phyloP scores from a whole-genome alignment of 2,797 vertebrate species.

The Hydrolagus colliei region DNA sequence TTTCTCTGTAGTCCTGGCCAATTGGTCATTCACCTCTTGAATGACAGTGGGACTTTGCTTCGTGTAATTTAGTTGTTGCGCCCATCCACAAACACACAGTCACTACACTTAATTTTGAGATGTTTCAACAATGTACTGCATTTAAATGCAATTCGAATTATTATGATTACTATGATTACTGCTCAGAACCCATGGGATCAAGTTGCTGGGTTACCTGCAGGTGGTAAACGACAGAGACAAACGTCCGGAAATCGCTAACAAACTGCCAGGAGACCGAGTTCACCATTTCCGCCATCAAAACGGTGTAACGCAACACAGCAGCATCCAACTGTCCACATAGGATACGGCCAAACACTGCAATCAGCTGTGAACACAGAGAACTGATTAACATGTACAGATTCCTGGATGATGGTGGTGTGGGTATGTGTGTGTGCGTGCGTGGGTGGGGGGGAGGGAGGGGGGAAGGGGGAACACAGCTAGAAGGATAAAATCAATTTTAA shows the following conservation, averaged over 20 bases:
- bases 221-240: slow-evolving; percentile 5
- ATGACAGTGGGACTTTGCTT: no score
- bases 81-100: no score
- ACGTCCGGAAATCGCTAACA: slow-evolving; percentile 22
- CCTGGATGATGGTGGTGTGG: no score
- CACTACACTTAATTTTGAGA: no score
- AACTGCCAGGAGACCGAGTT: slow-evolving; percentile 23
- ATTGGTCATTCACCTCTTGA: no score
- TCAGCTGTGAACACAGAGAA: slow-evolving; percentile 32
- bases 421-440: no score
- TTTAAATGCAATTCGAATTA: no score
- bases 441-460: not conserved
- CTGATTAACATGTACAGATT: not conserved
- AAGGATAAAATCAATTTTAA: no score
- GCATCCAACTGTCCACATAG: slow-evolving; percentile 29
- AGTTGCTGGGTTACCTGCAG: slow-evolving; percentile 37
- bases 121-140: no score
- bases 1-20: no score
- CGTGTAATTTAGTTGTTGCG: no score
- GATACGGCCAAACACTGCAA: slow-evolving; percentile 32
- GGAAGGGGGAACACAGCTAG: not conserved
- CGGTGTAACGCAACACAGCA: slow-evolving; percentile 31
- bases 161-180: not conserved
- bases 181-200: not conserved
- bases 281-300: slow-evolving; percentile 31